Percentiles rank a stretch among this genome's conserved stretches.
These are phyloP conservation scores for Linnaemya tessellans DNA, from an alignment of 2,888 invertebrate genomes.

Conservation along the genomic window DNA sequence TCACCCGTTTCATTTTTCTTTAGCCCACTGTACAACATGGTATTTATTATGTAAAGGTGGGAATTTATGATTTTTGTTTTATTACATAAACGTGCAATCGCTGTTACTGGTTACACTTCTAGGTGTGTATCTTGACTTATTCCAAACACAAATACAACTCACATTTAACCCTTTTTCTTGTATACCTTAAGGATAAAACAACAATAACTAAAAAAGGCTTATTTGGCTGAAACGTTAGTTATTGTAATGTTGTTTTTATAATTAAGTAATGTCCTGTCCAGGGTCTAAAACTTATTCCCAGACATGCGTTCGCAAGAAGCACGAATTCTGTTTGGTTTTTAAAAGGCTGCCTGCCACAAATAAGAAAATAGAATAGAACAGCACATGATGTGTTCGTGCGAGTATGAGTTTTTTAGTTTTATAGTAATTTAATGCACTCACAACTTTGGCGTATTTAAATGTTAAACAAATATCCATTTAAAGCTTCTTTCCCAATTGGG, in stretches of 20 bases:
- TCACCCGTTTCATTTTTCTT: background rate
- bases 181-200: constrained; percentile 24
- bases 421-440: constrained; percentile 35
- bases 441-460: constrained; percentile 45
- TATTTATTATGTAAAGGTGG: constrained; percentile 29
- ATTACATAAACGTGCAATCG: constrained; percentile 56
- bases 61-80: constrained; percentile 63
- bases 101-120: constrained; percentile 42
- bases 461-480: constrained; percentile 34
- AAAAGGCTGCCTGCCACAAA: constrained; percentile 14
- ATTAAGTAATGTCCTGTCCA: constrained; percentile 65
- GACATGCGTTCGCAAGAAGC: constrained; percentile 33
- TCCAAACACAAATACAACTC: constrained; percentile 3
- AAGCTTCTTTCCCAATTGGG: constrained; percentile 21
- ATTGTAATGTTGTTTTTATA: constrained; percentile 46
- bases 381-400: background rate
- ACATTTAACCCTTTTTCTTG: constrained; percentile 52
- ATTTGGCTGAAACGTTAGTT: constrained; percentile 58
- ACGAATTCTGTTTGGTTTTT: constrained; percentile 11
- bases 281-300: constrained; percentile 57
- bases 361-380: background rate
- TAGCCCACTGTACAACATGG: constrained; percentile 13
- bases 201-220: constrained; percentile 52
- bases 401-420: constrained; percentile 22
- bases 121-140: constrained; percentile 49